A percentile compares a stretch with the other conserved stretches of the same genome.
Conservation (phyloP, 2,797 vertebrate species). For the Passerculus sandwichensis region DNA sequence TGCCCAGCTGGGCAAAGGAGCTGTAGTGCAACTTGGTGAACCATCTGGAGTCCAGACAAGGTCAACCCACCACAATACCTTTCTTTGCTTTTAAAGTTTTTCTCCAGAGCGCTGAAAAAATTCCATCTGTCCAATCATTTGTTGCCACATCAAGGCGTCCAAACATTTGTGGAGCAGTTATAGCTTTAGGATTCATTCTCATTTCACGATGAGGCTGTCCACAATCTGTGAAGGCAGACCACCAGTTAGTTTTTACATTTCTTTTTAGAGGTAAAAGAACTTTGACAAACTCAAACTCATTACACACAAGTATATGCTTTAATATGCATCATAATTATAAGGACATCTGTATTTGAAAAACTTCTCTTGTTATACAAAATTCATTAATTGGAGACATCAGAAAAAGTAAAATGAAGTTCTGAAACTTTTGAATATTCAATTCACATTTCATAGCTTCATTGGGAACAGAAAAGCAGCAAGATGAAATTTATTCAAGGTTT, state of each 20-base stretch:
- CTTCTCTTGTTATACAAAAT: background rate
- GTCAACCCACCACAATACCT: slow-evolving; percentile 63
- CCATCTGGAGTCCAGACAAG: background rate
- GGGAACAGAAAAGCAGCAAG: background rate
- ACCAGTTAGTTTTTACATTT: background rate
- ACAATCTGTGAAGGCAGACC: slow-evolving; percentile 80
- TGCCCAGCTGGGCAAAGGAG: background rate
- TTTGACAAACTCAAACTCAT: background rate
- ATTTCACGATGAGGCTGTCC: slow-evolving; percentile 93
- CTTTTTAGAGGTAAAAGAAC: background rate
- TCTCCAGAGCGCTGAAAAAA: slow-evolving; percentile 96
- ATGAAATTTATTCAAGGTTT: background rate
- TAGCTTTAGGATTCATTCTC: slow-evolving; percentile 99
- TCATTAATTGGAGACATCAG: background rate
- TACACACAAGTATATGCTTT: background rate
- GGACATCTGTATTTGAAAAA: background rate
- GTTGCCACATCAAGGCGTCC: slow-evolving; percentile 94
- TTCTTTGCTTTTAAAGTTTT: slow-evolving; percentile 94
- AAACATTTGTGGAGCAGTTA: slow-evolving; percentile 97
- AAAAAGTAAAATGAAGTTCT: background rate
- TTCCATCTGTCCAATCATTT: slow-evolving; percentile 98
- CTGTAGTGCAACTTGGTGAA: background rate
- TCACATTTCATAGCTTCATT: background rate
- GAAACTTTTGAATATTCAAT: background rate
- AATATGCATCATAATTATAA: background rate